Conservation (phyloP, 37 sponge, comb jelly and placozoan genomes). For the Agelas oroides region DNA sequence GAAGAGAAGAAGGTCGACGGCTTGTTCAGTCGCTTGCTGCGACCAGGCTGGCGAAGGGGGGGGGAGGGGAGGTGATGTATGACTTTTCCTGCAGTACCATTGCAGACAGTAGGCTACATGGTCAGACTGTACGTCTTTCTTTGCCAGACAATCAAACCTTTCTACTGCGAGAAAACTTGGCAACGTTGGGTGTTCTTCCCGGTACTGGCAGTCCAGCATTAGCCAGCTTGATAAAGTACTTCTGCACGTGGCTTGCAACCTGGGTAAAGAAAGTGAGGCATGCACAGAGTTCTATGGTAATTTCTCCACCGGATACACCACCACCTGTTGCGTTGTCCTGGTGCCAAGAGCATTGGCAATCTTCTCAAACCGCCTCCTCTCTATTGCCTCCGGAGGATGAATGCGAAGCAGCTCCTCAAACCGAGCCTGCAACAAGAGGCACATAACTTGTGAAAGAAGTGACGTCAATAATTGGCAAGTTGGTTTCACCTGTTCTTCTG, state of each 20-base stretch:
- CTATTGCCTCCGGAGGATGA: conserved; percentile 80
- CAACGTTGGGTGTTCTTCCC: conserved; percentile 79
- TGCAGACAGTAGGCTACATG: background rate
- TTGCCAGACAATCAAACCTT: conserved; percentile 57
- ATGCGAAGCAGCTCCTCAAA: conserved; percentile 80
- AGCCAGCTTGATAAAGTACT: conserved; percentile 89
- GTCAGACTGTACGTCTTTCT: too few relatives aligned
- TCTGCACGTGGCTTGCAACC: conserved; percentile 92
- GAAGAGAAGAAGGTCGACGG: conserved; percentile 79
- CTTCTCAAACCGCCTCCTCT: conserved; percentile 82
- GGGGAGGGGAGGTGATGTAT: background rate
- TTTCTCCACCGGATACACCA: too few relatives aligned
- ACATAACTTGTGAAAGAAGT: too few relatives aligned
- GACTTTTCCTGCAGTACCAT: too few relatives aligned
- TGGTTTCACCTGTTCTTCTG: conserved; percentile 79
- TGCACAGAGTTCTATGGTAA: background rate
- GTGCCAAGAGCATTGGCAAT: conserved; percentile 86
- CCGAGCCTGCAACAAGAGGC: conserved; percentile 38
- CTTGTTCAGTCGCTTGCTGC: conserved; percentile 28
- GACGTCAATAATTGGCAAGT: background rate
- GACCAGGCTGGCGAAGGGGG: background rate
- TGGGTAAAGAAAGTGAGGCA: conserved; percentile 5
- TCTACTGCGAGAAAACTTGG: conserved; percentile 21
- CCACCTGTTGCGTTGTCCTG: conserved; percentile 84
- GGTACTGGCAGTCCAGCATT: conserved; percentile 91